phyloP scores from a whole-genome alignment of 2,888 invertebrate genomes.

The Xanthia icteritia region DNA sequence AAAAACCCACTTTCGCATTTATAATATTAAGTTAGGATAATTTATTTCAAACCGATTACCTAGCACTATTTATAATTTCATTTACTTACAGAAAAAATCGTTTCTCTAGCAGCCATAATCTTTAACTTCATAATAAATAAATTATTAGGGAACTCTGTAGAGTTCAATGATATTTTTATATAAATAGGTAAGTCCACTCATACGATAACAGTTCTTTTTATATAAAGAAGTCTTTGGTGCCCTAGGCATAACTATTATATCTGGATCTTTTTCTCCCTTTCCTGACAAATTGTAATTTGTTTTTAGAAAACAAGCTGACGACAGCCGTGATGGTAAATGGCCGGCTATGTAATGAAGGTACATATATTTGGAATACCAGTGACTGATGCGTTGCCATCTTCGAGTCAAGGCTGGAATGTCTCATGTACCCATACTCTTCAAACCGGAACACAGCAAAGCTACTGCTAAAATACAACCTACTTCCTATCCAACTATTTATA shows the following conservation, averaged over 20 bases:
- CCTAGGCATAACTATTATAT: neutral
- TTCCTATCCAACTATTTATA: conserved; percentile 50
- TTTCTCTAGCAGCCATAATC: too few relatives aligned
- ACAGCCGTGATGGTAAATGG: neutral
- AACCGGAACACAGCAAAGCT: neutral
- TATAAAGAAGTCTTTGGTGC: neutral
- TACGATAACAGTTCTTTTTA: neutral
- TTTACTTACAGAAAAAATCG: too few relatives aligned
- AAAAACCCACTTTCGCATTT: too few relatives aligned
- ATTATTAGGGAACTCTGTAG: too few relatives aligned
- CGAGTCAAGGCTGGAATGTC: too few relatives aligned
- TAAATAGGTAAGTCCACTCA: too few relatives aligned
- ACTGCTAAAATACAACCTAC: too few relatives aligned
- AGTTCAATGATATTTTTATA: too few relatives aligned
- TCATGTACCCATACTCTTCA: neutral
- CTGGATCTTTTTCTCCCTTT: neutral
- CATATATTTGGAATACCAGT: neutral
- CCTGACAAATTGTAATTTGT: neutral
- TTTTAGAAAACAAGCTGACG: neutral
- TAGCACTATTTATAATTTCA: too few relatives aligned
- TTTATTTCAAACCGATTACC: neutral
- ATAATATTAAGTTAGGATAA: neutral
- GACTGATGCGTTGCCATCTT: too few relatives aligned
- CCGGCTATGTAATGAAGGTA: neutral
- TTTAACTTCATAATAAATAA: too few relatives aligned